Conservation (phyloP, 92 coral and sea anemone genomes). For the Epizoanthus fatuus region DNA sequence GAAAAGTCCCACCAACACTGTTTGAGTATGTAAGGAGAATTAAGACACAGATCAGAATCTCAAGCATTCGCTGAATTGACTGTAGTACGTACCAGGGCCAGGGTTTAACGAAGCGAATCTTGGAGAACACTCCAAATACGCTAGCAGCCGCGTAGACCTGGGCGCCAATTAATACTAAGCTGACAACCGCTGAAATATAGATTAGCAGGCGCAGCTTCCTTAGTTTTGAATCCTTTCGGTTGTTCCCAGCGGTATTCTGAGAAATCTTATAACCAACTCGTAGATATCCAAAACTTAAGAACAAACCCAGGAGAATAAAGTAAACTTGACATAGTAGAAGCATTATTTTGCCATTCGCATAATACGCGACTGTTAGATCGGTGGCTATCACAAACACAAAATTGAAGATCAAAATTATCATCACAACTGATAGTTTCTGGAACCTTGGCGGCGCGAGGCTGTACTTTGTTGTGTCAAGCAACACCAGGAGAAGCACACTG, state of each 20-base stretch:
- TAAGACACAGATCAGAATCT: conserved; percentile 52
- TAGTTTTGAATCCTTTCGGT: conserved; percentile 5
- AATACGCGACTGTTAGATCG: conserved; percentile 27
- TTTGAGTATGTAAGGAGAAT: conserved; percentile 7
- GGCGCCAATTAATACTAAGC: conserved; percentile 23
- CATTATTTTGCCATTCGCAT: neutral
- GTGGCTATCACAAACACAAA: conserved; percentile 22
- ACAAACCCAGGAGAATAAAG: conserved; percentile 30
- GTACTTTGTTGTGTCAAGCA: conserved; percentile 49
- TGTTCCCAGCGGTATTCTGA: conserved; percentile 5
- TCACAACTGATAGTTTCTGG: conserved; percentile 33
- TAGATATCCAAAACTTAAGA: conserved; percentile 34
- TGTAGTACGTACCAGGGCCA: conserved; percentile 75
- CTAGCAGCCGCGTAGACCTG: conserved; percentile 38
- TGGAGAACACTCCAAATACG: conserved; percentile 33
- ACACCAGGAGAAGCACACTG: conserved; percentile 44
- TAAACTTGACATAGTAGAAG: conserved; percentile 53
- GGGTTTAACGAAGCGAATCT: conserved; percentile 22
- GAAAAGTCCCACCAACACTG: neutral
- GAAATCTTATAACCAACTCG: conserved; percentile 53
- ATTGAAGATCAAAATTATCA: conserved; percentile 11
- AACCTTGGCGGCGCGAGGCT: conserved; percentile 54
- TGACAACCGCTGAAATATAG: conserved; percentile 54
- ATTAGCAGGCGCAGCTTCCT: conserved; percentile 55
- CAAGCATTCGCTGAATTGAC: conserved; percentile 59